Evolutionary conservation across 2,113 vertebrate genomes (phyloP).

Genomic region (Empidonax alnorum): DNA sequence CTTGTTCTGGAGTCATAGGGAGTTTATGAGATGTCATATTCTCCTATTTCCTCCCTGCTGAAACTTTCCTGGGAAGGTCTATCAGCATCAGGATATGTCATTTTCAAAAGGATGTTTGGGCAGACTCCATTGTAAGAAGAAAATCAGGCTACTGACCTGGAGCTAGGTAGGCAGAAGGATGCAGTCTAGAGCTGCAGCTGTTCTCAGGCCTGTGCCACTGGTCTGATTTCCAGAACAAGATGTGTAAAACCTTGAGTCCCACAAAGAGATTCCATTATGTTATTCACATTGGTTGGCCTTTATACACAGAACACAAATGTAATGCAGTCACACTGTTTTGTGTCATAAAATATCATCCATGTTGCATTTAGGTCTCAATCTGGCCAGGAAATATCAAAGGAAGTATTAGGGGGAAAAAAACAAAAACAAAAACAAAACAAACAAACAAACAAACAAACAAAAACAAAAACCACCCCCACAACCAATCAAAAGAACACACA

Average conservation of each 20-base stretch:
- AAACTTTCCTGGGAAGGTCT: conserved; percentile 18
- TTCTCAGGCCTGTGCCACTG: not conserved
- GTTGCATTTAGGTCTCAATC: not conserved
- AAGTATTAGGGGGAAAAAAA: not conserved
- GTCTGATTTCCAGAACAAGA: not conserved
- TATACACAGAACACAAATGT: not conserved
- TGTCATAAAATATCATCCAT: not conserved
- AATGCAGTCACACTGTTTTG: not conserved
- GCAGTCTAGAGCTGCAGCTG: not conserved
- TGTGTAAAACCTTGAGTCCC: not conserved
- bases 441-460: not conserved
- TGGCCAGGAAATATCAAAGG: not conserved
- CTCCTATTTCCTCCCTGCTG: conserved; percentile 42
- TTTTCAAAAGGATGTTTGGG: conserved; percentile 21
- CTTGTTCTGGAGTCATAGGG: conserved; percentile 42
- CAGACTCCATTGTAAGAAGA: not conserved
- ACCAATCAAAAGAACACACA: not conserved
- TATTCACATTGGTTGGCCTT: not conserved
- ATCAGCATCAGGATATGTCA: not conserved
- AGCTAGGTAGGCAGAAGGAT: not conserved
- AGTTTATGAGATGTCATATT: conserved; percentile 53
- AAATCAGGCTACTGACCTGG: not conserved
- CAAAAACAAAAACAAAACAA: not conserved
- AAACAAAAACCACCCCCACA: not conserved
- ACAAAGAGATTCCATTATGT: not conserved